A percentile compares a stretch with the other conserved stretches of the same genome.
Evolutionary conservation across 2,888 invertebrate genomes (phyloP).

Genomic region (Congeria kusceri): DNA sequence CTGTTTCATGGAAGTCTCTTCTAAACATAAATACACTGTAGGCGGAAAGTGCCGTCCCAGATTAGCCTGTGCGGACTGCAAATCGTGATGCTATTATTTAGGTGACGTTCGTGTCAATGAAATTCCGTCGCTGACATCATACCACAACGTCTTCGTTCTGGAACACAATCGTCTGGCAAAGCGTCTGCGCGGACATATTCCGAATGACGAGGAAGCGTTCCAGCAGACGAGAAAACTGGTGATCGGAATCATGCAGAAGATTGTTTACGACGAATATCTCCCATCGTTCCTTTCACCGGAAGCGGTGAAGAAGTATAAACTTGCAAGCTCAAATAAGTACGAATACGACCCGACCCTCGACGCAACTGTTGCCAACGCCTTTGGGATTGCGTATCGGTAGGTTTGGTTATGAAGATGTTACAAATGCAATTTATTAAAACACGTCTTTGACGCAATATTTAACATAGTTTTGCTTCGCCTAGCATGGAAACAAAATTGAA

Average conservation of each 20-base stretch:
- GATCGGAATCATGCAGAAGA: constrained; percentile 77
- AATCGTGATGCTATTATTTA: too few relatives aligned
- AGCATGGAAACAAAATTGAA: too few relatives aligned
- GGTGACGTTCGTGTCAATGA: constrained; percentile 71
- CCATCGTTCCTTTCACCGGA: constrained; percentile 89
- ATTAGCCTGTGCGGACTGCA: too few relatives aligned
- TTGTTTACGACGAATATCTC: constrained; percentile 79
- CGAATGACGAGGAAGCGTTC: constrained; percentile 59
- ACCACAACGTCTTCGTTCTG: constrained; percentile 65
- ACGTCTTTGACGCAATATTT: too few relatives aligned
- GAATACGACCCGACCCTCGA: constrained; percentile 93
- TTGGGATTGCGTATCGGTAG: constrained; percentile 92
- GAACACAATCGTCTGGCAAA: constrained; percentile 69
- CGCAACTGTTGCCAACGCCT: constrained; percentile 96
- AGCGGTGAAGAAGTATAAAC: constrained; percentile 63
- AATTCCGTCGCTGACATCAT: constrained; percentile 60
- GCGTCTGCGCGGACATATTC: constrained; percentile 28
- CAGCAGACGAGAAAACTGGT: constrained; percentile 90
- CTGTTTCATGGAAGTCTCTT: too few relatives aligned
- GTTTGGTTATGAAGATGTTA: too few relatives aligned
- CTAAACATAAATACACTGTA: too few relatives aligned
- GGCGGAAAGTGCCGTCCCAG: too few relatives aligned
- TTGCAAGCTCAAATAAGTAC: constrained; percentile 91
- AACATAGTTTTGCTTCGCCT: too few relatives aligned
- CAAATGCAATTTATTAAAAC: too few relatives aligned